Base-by-base conservation (phyloP, 2,113 vertebrate genomes). In the Oryzias javanicus region DNA sequence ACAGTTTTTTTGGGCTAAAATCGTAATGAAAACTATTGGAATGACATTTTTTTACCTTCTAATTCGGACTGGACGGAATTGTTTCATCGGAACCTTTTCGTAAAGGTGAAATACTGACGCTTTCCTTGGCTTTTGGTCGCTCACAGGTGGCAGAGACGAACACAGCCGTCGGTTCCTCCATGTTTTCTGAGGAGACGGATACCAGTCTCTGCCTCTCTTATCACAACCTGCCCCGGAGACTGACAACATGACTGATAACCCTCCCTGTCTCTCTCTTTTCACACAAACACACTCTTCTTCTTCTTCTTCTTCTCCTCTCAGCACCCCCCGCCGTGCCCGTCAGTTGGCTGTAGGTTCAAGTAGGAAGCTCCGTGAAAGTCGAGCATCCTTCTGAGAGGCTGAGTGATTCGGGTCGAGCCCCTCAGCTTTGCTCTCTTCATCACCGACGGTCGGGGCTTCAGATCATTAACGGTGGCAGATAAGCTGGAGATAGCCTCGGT, bases 161-260 rank as follows among this genome's bases (percentile, higher is more conserved):
- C 25, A 5, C 25, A 4, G 35, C 35, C 35, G 35, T 12, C 35
- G 35, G 2, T 35, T 35, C 35, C 35, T 35, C 35, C 35, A 35
- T 35, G 35, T 35, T 27, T 50, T 29, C 35, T 15, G 55, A 19
- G 56, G 67, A 67, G 74, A 81, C 15, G 79, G 77, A 79, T 60
- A 80, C 60, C 75, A 78, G 70, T 56, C 46, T 25, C 78, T 57
- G 70, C 50, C 42, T 67, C 64, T 65, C 85, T 86, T 86, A 89
- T 89, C 83, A 79, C 64, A 81, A 71, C 51, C 63, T 58, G 80
- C 79, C 79, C 60, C 47, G 24, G 60, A 86, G 80, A 85, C 72
- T 78, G 83, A 86, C 81, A 83, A 76, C 66, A 75, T 71, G 78
- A 83, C 78, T 79, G 83, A 86, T 82, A 84, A 68, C 76, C 69